Evolutionary conservation across 2,797 vertebrate genomes (phyloP).

Genomic region (Neosilurus hyrtlii): DNA sequence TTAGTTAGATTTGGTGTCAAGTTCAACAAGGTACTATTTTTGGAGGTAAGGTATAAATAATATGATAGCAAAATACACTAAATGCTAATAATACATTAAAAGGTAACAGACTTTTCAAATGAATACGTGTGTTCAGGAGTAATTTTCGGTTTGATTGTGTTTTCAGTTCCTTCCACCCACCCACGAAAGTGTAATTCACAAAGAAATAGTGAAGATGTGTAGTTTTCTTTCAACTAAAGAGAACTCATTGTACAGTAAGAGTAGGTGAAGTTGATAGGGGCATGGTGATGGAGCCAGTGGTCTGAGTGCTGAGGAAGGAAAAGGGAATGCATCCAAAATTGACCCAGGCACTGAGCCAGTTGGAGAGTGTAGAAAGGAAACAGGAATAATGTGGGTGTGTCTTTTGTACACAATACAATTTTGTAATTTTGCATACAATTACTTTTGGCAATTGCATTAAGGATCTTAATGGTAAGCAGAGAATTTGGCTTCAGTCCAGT

Average conservation of each 20-base stretch:
- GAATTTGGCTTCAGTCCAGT: background rate
- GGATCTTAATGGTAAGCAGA: background rate
- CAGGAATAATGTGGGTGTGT: conserved; percentile 1
- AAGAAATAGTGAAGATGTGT: background rate
- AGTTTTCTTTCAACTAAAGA: too few species aligned
- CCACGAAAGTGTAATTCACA: background rate
- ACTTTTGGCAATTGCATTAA: background rate
- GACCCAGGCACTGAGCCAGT: background rate
- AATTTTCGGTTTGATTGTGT: background rate
- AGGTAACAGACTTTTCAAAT: background rate
- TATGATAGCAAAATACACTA: background rate
- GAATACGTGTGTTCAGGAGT: background rate
- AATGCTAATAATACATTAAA: background rate
- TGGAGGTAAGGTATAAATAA: background rate
- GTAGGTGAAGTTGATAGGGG: background rate
- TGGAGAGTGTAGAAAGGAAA: background rate
- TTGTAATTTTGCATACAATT: background rate
- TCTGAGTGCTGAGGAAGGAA: background rate
- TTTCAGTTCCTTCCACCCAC: background rate
- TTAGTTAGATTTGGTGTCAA: too few species aligned
- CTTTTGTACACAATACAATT: background rate
- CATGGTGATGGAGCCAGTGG: conserved; percentile 1
- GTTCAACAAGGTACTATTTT: background rate
- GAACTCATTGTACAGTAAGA: background rate
- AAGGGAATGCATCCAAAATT: background rate